Evolutionary conservation across 2,888 invertebrate genomes (phyloP), one percentile per base, ranked within the genome.

Genomic region (Athrips mouffetella): DNA sequence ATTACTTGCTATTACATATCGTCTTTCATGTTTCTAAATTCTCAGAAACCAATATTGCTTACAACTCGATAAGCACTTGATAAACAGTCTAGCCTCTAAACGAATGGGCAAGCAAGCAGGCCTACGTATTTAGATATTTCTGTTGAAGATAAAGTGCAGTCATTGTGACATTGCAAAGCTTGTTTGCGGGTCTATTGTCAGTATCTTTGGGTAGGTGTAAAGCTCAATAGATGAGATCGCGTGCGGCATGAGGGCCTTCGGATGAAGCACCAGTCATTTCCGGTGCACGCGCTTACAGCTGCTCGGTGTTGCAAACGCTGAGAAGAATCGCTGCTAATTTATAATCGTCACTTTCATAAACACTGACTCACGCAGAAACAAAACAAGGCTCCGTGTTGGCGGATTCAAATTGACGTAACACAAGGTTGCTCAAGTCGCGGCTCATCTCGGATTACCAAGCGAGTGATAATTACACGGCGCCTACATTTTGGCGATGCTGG

Each of bases 251-350:
- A 67, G 72, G 58, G 71, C 70, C 53, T 61, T 66, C 58, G 57
- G 73, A 72, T 76, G 77, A 79, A 63, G 58, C 70, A 58, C 78
- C 58, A 82, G 80, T 79, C 80, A 86, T 85, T 86, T 86, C 86
- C 85, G 83, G 82, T 69, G 74, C 68, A 18, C 47, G 13, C 27
- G 44, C 35, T n/a, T n/a, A 25, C 23, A 37, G 37, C 37, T 37
- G 25, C 23, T 29, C 29, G 58, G 55, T 77, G 73, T 74, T 70
- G 76, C 72, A 80, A 80, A 35, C 35, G 11, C 63, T 55, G 57
- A 76, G 78, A 81, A 82, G 73, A 82, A 79, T 79, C 70, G 62
- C 66, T 76, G 78, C 76, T 81, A 84, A 86, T 86, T 84, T 81
- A 80, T 83, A 77, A 84, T 78, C 72, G 70, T 79, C 76, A 76